Evolutionary conservation across 2,113 vertebrate genomes (phyloP).

Genomic region (Promerops cafer): DNA sequence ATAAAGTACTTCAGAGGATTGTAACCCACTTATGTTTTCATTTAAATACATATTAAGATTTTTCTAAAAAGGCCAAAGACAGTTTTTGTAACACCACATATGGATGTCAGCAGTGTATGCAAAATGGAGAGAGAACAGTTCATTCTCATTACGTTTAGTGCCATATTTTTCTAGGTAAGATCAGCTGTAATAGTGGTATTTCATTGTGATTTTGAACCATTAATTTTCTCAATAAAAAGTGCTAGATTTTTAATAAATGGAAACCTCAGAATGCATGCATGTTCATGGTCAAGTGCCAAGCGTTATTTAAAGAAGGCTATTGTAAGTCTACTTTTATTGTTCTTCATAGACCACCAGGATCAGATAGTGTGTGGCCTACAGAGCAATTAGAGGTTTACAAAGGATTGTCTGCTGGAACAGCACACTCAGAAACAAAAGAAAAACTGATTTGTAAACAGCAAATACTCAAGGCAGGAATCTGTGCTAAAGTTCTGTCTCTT

Average conservation of each 20-base stretch:
- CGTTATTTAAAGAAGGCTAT: conserved; percentile 36
- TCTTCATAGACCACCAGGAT: conserved; percentile 11
- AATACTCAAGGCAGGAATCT: neutral
- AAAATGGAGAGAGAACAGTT: conserved; percentile 34
- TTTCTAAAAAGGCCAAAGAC: conserved; percentile 59
- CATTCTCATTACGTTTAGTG: conserved; percentile 48
- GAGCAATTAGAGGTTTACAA: conserved; percentile 14
- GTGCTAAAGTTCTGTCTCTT: neutral
- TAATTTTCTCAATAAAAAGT: conserved; percentile 49
- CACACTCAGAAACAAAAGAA: conserved; percentile 4
- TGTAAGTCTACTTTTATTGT: conserved; percentile 40
- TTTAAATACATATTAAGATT: conserved; percentile 66
- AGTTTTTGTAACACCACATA: conserved; percentile 49
- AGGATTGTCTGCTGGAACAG: neutral
- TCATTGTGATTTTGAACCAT: conserved; percentile 39
- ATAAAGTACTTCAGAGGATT: conserved; percentile 64
- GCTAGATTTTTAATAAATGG: conserved; percentile 39
- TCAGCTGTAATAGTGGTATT: conserved; percentile 37
- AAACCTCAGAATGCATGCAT: conserved; percentile 7
- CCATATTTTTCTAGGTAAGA: conserved; percentile 52
- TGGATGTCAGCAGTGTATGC: conserved; percentile 20
- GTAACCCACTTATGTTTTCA: conserved; percentile 69
- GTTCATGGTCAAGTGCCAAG: conserved; percentile 50
- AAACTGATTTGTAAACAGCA: conserved; percentile 21
- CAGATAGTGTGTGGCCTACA: conserved; percentile 20